A percentile compares a stretch with the other conserved stretches of the same genome.
These are phyloP conservation scores for Luffia ferchaultella DNA, from an alignment of 2,888 invertebrate species.

Conservation along the genomic window DNA sequence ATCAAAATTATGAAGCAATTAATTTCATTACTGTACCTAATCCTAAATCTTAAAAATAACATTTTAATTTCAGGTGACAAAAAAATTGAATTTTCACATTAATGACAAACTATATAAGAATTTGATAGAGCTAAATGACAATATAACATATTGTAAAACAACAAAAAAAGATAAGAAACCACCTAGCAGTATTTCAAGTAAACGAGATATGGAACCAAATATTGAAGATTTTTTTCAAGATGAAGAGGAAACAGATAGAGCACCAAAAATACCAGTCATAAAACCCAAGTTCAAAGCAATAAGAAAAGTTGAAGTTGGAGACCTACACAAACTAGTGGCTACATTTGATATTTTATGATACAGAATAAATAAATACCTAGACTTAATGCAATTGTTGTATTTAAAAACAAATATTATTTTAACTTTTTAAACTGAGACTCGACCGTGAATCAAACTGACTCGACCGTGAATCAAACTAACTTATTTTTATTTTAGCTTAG, in stretches of 20 bases:
- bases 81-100: slow-evolving; percentile 50
- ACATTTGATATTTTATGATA: slow-evolving; percentile 47
- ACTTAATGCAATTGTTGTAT: too few relatives aligned
- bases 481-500: too few relatives aligned
- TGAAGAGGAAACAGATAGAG: slow-evolving; percentile 32
- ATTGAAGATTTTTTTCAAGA: slow-evolving; percentile 53
- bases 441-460: too few relatives aligned
- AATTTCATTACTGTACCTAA: neutral
- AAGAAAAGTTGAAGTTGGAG: slow-evolving; percentile 32
- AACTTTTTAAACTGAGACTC: too few relatives aligned
- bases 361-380: neutral
- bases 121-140: slow-evolving; percentile 50
- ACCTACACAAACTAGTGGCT: slow-evolving; percentile 38
- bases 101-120: slow-evolving; percentile 54
- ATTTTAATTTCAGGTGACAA: slow-evolving; percentile 39
- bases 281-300: slow-evolving; percentile 40
- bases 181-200: slow-evolving; percentile 20
- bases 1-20: neutral
- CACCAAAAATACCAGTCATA: slow-evolving; percentile 33
- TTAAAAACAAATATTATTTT: too few relatives aligned
- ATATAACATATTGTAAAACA: slow-evolving; percentile 25
- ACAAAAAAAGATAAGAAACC: slow-evolving; percentile 27
- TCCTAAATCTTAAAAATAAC: neutral
- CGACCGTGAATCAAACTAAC: too few relatives aligned
- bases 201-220: slow-evolving; percentile 50